phyloP scores from a whole-genome alignment of 2,888 invertebrate species.

The Drosophila fungiperda region DNA sequence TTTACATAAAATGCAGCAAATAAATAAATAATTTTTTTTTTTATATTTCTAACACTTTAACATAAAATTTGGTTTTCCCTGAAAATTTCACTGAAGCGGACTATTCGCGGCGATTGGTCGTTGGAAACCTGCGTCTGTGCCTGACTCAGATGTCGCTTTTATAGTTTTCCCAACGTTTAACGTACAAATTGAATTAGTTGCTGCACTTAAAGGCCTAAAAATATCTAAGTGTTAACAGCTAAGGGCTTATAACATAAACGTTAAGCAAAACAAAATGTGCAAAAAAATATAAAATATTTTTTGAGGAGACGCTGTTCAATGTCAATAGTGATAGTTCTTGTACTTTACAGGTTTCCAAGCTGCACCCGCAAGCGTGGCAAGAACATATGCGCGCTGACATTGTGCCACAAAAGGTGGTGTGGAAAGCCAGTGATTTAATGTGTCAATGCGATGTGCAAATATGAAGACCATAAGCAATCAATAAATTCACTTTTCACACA shows the following conservation, averaged over 20 bases:
- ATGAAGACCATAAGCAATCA: conserved; percentile 48
- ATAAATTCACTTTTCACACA: conserved; percentile 32
- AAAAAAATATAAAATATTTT: conserved; percentile 34
- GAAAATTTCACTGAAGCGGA: conserved; percentile 76
- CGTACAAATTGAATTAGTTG: conserved; percentile 74
- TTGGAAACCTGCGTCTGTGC: conserved; percentile 75
- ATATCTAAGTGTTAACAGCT: conserved; percentile 66
- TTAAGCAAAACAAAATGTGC: conserved; percentile 11
- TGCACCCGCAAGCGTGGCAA: conserved; percentile 10
- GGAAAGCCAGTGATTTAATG: conserved; percentile 55
- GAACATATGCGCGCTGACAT: conserved; percentile 51
- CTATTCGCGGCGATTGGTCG: conserved; percentile 81
- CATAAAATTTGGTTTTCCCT: conserved; percentile 50
- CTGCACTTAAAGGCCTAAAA: conserved; percentile 55
- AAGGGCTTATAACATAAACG: conserved; percentile 65
- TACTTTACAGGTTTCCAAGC: conserved; percentile 76
- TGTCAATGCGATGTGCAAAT: conserved; percentile 68
- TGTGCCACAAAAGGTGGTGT: conserved; percentile 46
- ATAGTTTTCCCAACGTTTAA: conserved; percentile 62
- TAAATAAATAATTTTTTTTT: conserved; percentile 46
- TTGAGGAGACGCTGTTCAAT: conserved; percentile 60
- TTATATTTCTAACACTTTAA: conserved; percentile 76
- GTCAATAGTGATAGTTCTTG: conserved; percentile 71
- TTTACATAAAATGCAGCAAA: conserved; percentile 81
- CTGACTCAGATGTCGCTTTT: conserved; percentile 58